Percentiles rank a stretch among this genome's conserved stretches.
Evolutionary conservation across 2,797 vertebrate genomes (phyloP).

Genomic region (Garrulus glandarius): DNA sequence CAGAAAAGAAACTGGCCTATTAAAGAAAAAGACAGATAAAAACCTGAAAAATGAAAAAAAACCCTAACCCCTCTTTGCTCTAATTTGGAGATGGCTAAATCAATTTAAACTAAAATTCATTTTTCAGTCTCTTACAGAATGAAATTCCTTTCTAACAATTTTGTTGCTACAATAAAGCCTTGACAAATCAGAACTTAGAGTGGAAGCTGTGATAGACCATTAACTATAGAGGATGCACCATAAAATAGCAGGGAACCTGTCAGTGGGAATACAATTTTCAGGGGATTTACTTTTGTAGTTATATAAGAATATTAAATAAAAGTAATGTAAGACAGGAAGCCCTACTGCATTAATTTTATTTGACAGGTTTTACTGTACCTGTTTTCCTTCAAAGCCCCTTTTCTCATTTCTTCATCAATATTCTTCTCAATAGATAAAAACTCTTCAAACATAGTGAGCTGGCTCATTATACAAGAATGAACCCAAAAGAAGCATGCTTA

Average conservation of each 20-base stretch:
- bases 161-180: conserved; percentile 24
- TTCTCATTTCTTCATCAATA: conserved; percentile 20
- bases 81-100: conserved; percentile 7
- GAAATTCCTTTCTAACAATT: conserved; percentile 4
- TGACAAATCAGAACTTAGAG: conserved; percentile 7
- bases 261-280: conserved; percentile 24
- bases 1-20: background rate
- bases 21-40: conserved; percentile 8
- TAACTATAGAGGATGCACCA: conserved; percentile 5
- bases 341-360: background rate
- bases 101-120: background rate
- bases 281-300: conserved; percentile 31
- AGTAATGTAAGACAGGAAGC: background rate
- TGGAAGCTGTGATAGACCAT: conserved; percentile 27
- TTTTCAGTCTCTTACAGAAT: background rate
- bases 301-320: conserved; percentile 39
- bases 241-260: conserved; percentile 50
- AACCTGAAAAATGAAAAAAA: background rate
- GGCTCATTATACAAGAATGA: background rate
- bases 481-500: background rate
- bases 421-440: background rate
- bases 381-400: background rate
- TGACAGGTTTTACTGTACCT: background rate
- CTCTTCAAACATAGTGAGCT: background rate
- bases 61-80: background rate